Base-by-base conservation (phyloP, 2,797 vertebrate species). In the Lemur catta region DNA sequence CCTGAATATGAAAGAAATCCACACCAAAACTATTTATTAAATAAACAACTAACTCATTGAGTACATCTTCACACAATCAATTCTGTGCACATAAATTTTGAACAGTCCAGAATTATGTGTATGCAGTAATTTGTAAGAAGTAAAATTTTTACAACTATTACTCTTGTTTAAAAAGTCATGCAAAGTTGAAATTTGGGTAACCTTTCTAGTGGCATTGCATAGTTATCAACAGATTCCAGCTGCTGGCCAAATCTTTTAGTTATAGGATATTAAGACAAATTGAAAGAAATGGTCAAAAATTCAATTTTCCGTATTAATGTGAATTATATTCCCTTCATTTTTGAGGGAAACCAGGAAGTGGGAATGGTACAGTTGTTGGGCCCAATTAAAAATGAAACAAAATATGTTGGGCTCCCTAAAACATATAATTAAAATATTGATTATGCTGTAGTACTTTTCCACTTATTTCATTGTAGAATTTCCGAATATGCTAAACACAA, bases 161-260 rank as follows among this genome's bases (percentile, higher is more conserved):
- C 13, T 52, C 17, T 82, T 80, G 46, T 74, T 91, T 79, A 63
- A 87, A 89, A 90, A 87, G 28, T 4, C 26, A 61, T 38, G 43
- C 4, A 10, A 48, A 81, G 72, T 11, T 72, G 33, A 15, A 84
- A 87, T 48, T 7, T 55, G 6, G 6, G 9, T 28, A 65, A 71
- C 57, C 67, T 48, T 35, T 63, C 52, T 84, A 59, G 26, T 55
- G 15, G 7, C 20, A 52, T 84, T 69, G 3, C 11, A 41, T 33
- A 90, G 38, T 97, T 87, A 90, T 95, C 80, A 95, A n/a, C 35
- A 63, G 33, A 87, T 65, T 80, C 38, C n/a, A 92, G 20, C 15
- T 71, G 50, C 9, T 41, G 90, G 59, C 11, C 72, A 93, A 93
- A 69, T 2, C 0, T 87, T 84, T 92, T 65, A 90, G 87, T 20